Percentiles rank a stretch among this genome's conserved stretches.
Evolutionary conservation across 2,888 invertebrate species (phyloP).

Genomic region (Conus canariensis): DNA sequence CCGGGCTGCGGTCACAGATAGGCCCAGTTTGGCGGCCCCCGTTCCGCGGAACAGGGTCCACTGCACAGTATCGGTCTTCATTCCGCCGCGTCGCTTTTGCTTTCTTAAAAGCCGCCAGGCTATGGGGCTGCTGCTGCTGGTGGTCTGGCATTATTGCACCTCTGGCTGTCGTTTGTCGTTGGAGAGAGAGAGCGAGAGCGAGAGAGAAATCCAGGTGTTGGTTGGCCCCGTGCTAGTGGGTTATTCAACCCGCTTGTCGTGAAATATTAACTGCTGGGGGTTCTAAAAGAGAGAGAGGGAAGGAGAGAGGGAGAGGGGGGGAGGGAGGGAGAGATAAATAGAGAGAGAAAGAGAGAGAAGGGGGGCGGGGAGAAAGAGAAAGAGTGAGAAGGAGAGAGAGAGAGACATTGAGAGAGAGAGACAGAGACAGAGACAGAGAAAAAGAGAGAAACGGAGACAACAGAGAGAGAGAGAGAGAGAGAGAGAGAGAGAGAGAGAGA

Average conservation of each 20-base stretch:
- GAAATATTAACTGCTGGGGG: neutral
- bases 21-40: neutral
- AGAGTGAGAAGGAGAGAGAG: neutral
- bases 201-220: neutral
- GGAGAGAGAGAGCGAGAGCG: no score
- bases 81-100: no score
- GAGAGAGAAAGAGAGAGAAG: neutral
- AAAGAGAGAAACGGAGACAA: neutral
- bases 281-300: no score
- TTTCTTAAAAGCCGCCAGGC: no score
- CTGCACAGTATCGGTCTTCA: no score
- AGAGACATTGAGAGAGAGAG: neutral
- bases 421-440: neutral
- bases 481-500: neutral
- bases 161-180: neutral
- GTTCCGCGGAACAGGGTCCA: no score
- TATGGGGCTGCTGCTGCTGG: neutral
- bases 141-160: neutral
- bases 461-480: no score
- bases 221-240: neutral
- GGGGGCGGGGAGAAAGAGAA: neutral
- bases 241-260: neutral
- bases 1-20: constrained; percentile 6
- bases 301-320: no score
- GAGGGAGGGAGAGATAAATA: neutral